Percentiles rank a stretch among this genome's conserved stretches.
Conservation (phyloP, 2,888 invertebrate genomes). For the Scrobipalpa costella region DNA sequence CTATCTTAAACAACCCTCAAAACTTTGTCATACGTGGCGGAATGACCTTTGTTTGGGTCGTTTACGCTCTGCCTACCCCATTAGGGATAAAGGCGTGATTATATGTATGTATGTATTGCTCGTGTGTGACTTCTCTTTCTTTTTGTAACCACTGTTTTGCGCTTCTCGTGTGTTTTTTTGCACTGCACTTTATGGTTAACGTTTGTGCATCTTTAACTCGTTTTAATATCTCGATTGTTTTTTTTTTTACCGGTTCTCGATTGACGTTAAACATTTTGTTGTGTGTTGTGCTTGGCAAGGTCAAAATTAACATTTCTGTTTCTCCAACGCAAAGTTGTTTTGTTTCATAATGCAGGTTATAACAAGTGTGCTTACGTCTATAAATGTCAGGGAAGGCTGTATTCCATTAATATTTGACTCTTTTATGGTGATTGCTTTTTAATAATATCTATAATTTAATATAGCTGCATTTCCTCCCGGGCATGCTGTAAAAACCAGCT, state of each 20-base stretch:
- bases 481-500: too few relatives aligned
- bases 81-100: too few relatives aligned
- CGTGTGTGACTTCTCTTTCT: neutral
- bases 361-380: conserved; percentile 8
- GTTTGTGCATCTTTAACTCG: conserved; percentile 34
- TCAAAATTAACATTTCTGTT: conserved; percentile 9
- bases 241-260: neutral
- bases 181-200: conserved; percentile 10
- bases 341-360: neutral
- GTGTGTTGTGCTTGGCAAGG: conserved; percentile 16
- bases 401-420: neutral
- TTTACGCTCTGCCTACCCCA: too few relatives aligned
- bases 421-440: conserved; percentile 7
- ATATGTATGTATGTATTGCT: too few relatives aligned
- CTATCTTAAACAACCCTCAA: too few relatives aligned
- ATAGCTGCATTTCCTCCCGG: too few relatives aligned
- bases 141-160: conserved; percentile 2
- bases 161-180: conserved; percentile 4
- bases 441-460: neutral
- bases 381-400: neutral
- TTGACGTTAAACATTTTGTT: conserved; percentile 11
- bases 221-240: conserved; percentile 19
- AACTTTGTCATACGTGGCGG: too few relatives aligned
- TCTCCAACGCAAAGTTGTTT: neutral
- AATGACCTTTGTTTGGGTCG: too few relatives aligned